Evolutionary conservation across 2,113 vertebrate genomes (phyloP).

Genomic region (Oceanites oceanicus): DNA sequence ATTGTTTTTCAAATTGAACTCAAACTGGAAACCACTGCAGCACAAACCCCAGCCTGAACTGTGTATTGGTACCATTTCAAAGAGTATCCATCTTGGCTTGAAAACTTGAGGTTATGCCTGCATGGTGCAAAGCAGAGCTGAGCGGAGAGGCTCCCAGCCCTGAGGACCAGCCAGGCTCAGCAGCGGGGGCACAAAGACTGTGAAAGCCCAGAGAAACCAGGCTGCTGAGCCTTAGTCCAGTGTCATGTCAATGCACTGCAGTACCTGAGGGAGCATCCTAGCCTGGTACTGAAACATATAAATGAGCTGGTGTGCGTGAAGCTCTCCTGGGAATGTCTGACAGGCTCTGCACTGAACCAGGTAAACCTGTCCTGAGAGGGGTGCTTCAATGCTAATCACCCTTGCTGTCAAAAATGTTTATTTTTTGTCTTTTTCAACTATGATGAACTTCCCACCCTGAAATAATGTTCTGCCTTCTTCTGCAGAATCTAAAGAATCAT

Average conservation of each 20-base stretch:
- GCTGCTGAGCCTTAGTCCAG: neutral
- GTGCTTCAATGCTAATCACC: neutral
- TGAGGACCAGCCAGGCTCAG: neutral
- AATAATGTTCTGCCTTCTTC: neutral
- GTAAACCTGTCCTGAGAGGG: neutral
- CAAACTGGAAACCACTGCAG: neutral
- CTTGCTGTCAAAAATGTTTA: neutral
- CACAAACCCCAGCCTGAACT: neutral
- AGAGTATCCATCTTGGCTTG: neutral
- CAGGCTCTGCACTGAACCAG: neutral
- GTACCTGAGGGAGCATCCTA: neutral
- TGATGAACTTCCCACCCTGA: neutral
- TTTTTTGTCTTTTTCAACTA: conserved; percentile 46
- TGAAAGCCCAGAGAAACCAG: neutral
- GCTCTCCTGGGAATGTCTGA: neutral
- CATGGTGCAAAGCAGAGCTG: neutral
- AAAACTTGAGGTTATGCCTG: neutral
- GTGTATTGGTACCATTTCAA: neutral
- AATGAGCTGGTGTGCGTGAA: neutral
- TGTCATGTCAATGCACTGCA: neutral
- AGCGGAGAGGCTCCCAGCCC: neutral
- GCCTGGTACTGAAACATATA: neutral
- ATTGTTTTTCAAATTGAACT: neutral
- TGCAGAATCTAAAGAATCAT: neutral
- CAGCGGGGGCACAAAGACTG: fast-evolving